Evolutionary conservation across 2,888 invertebrate species (phyloP).

Genomic region (Xanthostigma xanthostigma): DNA sequence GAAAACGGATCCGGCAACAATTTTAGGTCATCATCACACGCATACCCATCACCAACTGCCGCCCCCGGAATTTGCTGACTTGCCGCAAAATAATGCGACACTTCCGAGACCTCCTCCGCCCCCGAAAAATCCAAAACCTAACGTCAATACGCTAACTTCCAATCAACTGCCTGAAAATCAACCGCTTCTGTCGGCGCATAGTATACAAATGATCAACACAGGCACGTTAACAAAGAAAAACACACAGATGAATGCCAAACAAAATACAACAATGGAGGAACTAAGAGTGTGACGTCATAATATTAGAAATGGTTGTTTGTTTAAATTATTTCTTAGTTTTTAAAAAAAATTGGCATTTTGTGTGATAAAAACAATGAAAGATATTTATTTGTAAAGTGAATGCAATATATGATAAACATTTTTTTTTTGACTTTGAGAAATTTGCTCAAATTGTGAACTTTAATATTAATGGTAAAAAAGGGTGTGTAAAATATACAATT

Average conservation of each 20-base stretch:
- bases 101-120: conserved; percentile 62
- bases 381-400: too few relatives aligned
- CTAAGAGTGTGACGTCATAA: conserved; percentile 60
- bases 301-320: conserved; percentile 29
- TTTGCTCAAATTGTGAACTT: too few relatives aligned
- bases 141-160: conserved; percentile 39
- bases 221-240: conserved; percentile 65
- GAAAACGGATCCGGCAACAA: conserved; percentile 57
- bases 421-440: too few relatives aligned
- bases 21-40: conserved; percentile 60
- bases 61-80: conserved; percentile 72
- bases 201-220: conserved; percentile 63
- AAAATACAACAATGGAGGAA: conserved; percentile 57
- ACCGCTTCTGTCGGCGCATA: conserved; percentile 56
- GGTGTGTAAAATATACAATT: too few relatives aligned
- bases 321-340: too few relatives aligned
- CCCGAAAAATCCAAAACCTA: conserved; percentile 49
- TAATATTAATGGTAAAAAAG: too few relatives aligned
- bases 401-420: too few relatives aligned
- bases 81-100: conserved; percentile 53
- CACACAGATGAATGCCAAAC: conserved; percentile 45
- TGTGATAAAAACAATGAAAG: too few relatives aligned
- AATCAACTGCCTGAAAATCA: conserved; percentile 51
- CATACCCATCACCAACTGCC: conserved; percentile 63
- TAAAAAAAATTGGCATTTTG: too few relatives aligned